Evolutionary conservation across 1,140 invertebrate species (phyloP), one percentile per base, ranked within the genome.

Genomic region (Drosophila nigromelanica): DNA sequence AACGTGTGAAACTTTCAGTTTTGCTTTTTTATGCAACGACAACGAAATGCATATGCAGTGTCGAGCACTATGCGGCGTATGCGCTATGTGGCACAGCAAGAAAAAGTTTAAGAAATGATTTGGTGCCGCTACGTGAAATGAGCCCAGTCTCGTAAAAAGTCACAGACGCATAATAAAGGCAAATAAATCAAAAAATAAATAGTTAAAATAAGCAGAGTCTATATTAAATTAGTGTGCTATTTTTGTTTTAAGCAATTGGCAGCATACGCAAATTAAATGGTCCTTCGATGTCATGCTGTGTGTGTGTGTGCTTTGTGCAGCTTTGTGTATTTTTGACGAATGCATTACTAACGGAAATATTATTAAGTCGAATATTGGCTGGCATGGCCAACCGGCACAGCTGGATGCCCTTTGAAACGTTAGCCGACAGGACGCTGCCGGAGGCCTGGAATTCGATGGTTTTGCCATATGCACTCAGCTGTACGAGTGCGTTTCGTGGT

Each of bases 1-100:
- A 76, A 86, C 82, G 82, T 86, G 79, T 71, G 39, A 62, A 71
- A 75, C 71, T 55, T 66, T 62, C 56, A 45, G 55, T 82, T 73
- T 58, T 40, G 27, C 18, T 37, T 39, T 70, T 35, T 8, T 51
- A 54, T 40, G 43, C 24, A 43, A 70, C 39, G 58, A 15, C 15
- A 35, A 59, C 12, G 33, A 6, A 24, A 5, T 21, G 43, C 43
- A 47, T 35, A 7, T 43, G 47, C 48, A 54, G 15, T 39, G 56
- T 37, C 15, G 11, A 30, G 27, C 10, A 12, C 70, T 47, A 68
- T 62, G 11, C 10, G 69, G 39, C 62, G 73, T 76, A 76, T 76
- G 56, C 55, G 52, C 60, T 58, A 58, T 50, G 40, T 61, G 39
- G 30, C 27, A 33, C 24, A 39, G 21, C 8, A n/a, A 33, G 14